Evolutionary conservation across 2,888 invertebrate species (phyloP).

Genomic region (Itoplectis maculator): DNA sequence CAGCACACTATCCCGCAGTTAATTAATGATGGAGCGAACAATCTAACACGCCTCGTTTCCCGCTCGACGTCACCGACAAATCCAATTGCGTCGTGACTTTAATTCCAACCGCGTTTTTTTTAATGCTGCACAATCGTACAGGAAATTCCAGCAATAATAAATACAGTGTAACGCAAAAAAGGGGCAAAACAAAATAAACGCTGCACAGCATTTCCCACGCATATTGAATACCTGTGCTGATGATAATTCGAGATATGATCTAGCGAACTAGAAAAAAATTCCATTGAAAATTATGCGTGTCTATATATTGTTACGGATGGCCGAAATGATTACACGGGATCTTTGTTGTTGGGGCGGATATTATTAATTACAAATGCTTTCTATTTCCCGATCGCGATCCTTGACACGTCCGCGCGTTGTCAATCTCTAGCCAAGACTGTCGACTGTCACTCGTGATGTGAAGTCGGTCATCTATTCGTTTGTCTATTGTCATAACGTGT

Average conservation of each 20-base stretch:
- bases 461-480: too few species aligned
- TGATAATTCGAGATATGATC: constrained; percentile 33
- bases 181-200: constrained; percentile 5
- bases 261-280: not conserved
- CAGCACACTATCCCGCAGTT: constrained; percentile 1
- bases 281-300: constrained; percentile 47
- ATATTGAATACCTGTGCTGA: constrained; percentile 10
- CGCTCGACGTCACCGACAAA: constrained; percentile 18
- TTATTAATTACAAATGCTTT: too few species aligned
- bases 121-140: too few species aligned
- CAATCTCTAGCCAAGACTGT: too few species aligned
- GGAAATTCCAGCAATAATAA: too few species aligned
- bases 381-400: too few species aligned
- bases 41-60: constrained; percentile 24
- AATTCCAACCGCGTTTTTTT: not conserved
- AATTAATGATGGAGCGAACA: constrained; percentile 42
- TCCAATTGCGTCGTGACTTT: not conserved
- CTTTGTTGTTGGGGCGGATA: too few species aligned
- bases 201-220: constrained; percentile 27
- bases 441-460: too few species aligned
- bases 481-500: too few species aligned
- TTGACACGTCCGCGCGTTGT: too few species aligned
- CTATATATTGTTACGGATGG: constrained; percentile 31
- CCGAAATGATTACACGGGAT: too few species aligned
- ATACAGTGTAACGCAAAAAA: not conserved